phyloP scores from a whole-genome alignment of 2,888 invertebrate genomes.

The Lepidocyrtinus sp. region DNA sequence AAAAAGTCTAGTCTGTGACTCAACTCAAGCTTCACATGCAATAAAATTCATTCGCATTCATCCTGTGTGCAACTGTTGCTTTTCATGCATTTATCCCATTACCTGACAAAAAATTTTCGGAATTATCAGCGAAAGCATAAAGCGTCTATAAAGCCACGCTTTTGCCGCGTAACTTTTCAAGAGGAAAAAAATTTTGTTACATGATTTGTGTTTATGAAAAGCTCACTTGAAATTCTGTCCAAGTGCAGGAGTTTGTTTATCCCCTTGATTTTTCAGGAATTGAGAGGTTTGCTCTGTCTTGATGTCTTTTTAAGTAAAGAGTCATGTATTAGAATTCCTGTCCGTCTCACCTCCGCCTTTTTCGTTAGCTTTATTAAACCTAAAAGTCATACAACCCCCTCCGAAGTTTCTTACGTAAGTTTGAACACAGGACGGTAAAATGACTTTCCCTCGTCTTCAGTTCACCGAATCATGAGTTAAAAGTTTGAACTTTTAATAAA shows the following conservation, averaged over 20 bases:
- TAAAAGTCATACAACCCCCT: too few relatives aligned
- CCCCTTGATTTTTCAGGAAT: not conserved
- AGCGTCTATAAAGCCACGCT: too few relatives aligned
- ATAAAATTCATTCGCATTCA: constrained; percentile 42
- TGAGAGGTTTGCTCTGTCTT: not conserved
- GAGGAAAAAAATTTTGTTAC: not conserved
- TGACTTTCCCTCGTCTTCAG: too few relatives aligned
- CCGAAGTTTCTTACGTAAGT: too few relatives aligned
- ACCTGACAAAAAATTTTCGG: constrained; percentile 13
- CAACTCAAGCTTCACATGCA: too few relatives aligned
- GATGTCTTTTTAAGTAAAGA: constrained; percentile 50
- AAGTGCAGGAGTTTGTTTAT: constrained; percentile 14
- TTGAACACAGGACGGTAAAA: too few relatives aligned
- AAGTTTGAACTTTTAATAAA: too few relatives aligned
- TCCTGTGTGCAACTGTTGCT: constrained; percentile 21
- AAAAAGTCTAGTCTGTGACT: too few relatives aligned
- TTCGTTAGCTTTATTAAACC: too few relatives aligned
- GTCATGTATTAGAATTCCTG: constrained; percentile 58
- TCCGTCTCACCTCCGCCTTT: not conserved
- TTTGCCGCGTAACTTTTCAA: too few relatives aligned
- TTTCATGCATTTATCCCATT: constrained; percentile 39
- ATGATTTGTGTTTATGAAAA: not conserved
- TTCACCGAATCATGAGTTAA: too few relatives aligned
- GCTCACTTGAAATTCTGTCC: constrained; percentile 60
- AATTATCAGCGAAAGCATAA: too few relatives aligned